Evolutionary conservation across 2,888 invertebrate genomes (phyloP), one percentile per base, ranked within the genome.

Genomic region (Scotopteryx bipunctaria): DNA sequence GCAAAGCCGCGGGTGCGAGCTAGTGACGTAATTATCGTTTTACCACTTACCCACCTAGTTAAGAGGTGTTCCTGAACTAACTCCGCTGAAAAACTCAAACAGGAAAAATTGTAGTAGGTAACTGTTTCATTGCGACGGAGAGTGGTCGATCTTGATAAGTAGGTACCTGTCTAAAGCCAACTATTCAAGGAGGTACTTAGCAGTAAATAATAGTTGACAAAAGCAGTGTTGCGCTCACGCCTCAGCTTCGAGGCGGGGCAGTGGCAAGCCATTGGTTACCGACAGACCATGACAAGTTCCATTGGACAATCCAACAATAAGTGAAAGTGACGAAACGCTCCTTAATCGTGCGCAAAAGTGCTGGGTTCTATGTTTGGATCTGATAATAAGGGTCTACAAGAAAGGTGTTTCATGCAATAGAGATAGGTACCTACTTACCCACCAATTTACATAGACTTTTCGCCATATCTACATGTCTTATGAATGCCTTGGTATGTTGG

Each of bases 241-340:
- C 88, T 84, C 40, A 78, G 76, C 76, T 63, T 68, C 74, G 75
- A 86, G 86, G 88, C 85, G 89, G 86, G 84, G 88, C 86, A 63
- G 47, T 9, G 79, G 76, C 65, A 76, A 78, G 80, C 82, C 77
- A 88, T 89, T 89, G 88, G 88, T 81, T 84, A 77, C 82, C 73
- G 81, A 54, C 83, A 78, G 80, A 86, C 73, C 88, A 86, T 88
- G 87, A 86, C 89, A 82, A 82, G 75, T 81, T 75, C 80, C 81
- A 90, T 89, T 89, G 89, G 89, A 86, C 85, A 86, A 80, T 73
- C 69, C 76, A 66, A 76, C 77, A 70, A 76, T 71, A 76, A 82
- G 84, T 83, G 86, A 88, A 86, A 86, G 86, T 87, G 83, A 84
- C 79, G 76, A 81, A 79, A 78, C 66, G 66, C 64, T 78, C 72